These are phyloP conservation scores for Apeltes quadracus DNA, from an alignment of 2,113 vertebrate species.

Conservation along the genomic window DNA sequence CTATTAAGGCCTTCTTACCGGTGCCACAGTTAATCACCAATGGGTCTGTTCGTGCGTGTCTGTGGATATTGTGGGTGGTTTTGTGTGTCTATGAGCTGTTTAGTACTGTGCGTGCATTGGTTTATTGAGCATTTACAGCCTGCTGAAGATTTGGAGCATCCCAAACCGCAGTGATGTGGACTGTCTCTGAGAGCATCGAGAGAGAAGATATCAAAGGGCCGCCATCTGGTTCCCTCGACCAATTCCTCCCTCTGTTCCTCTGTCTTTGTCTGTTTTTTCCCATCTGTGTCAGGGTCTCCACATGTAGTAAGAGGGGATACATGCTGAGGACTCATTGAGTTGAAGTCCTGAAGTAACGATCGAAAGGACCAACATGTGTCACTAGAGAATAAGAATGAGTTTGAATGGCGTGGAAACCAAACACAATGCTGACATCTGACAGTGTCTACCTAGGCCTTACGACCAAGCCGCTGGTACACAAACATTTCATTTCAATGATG, in stretches of 20 bases:
- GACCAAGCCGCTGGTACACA: too few species aligned
- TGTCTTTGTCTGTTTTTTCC: conserved; percentile 28
- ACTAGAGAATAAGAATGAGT: too few species aligned
- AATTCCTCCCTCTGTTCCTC: conserved; percentile 21
- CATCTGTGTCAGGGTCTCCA: conserved; percentile 8
- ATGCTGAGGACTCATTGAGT: conserved; percentile 13
- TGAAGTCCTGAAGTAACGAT: conserved; percentile 13
- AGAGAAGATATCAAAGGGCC: conserved; percentile 65
- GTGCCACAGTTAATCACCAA: conserved; percentile 36
- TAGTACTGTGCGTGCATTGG: conserved; percentile 26
- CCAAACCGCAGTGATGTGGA: conserved; percentile 64
- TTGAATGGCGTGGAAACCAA: too few species aligned
- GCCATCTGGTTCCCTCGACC: conserved; percentile 41
- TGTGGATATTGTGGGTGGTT: conserved; percentile 19
- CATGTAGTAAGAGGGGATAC: not conserved
- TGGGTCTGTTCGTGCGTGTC: conserved; percentile 11
- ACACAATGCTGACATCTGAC: too few species aligned
- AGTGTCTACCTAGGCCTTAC: too few species aligned
- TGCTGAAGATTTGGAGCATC: conserved; percentile 69
- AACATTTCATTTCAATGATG: conserved; percentile 10
- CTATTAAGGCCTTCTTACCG: conserved; percentile 14
- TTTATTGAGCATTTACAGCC: conserved; percentile 51
- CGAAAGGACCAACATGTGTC: not conserved
- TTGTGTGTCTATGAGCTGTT: conserved; percentile 17
- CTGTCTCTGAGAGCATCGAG: conserved; percentile 26